These are phyloP conservation scores for Girardia tigrina DNA, from an alignment of 2,888 invertebrate genomes.

Conservation along the genomic window DNA sequence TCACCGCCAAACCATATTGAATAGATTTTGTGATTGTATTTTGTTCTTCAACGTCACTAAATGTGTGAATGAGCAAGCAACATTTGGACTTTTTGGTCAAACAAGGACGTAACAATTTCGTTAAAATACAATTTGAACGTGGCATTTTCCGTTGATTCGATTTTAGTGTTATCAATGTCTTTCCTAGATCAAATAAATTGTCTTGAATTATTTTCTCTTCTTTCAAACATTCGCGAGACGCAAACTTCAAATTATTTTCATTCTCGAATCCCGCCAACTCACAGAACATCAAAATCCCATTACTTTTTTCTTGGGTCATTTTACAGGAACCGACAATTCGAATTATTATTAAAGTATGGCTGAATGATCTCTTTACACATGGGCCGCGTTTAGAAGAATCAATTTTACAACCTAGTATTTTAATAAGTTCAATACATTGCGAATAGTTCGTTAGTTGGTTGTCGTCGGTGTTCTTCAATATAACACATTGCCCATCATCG, in stretches of 20 bases:
- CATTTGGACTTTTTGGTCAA: constrained; percentile 23
- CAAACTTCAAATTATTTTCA: neutral
- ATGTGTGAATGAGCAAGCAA: neutral
- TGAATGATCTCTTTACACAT: neutral
- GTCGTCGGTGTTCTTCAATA: constrained; percentile 26
- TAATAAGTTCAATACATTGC: neutral
- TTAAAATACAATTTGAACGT: neutral
- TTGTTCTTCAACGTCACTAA: constrained; percentile 24
- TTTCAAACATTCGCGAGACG: neutral
- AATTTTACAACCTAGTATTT: neutral
- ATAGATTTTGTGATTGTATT: neutral
- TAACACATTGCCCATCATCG: constrained; percentile 29
- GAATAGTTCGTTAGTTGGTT: neutral
- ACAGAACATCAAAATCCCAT: constrained; percentile 26
- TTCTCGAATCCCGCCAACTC: constrained; percentile 27
- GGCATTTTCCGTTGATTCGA: neutral
- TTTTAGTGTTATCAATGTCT: neutral
- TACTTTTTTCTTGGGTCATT: neutral
- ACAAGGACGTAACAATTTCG: constrained; percentile 24
- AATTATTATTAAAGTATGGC: constrained; percentile 21
- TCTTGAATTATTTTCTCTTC: neutral
- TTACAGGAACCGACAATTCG: neutral
- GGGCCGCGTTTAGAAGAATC: neutral
- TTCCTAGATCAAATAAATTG: neutral
- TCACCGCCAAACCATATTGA: neutral